Percentiles rank a stretch among this genome's conserved stretches.
Evolutionary conservation across 2,113 vertebrate species (phyloP).

Genomic region (Vicugna pacos): DNA sequence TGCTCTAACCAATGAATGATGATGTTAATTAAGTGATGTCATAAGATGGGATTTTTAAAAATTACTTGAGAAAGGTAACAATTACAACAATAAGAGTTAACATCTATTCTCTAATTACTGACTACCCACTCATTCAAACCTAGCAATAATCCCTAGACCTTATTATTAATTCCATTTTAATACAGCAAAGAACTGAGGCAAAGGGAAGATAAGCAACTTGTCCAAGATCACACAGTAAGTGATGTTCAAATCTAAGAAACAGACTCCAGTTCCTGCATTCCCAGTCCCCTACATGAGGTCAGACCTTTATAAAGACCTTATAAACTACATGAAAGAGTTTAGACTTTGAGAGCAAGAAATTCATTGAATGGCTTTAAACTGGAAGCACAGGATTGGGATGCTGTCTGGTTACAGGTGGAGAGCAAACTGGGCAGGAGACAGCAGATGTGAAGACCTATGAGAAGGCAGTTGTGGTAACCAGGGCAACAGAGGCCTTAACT

Average conservation of each 20-base stretch:
- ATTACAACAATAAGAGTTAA: background rate
- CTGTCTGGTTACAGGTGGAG: background rate
- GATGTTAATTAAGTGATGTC: background rate
- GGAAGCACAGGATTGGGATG: background rate
- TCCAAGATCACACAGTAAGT: background rate
- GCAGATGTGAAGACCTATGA: background rate
- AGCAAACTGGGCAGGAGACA: background rate
- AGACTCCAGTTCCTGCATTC: background rate
- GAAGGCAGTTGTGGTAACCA: background rate
- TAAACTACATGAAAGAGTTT: background rate
- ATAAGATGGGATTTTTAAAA: background rate
- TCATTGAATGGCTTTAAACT: background rate
- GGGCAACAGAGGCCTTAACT: background rate
- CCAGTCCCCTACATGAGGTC: background rate
- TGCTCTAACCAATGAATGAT: background rate
- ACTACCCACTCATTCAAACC: constrained; percentile 9
- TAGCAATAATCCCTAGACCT: background rate
- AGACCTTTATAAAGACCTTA: background rate
- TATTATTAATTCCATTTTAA: background rate
- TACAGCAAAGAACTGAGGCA: constrained; percentile 9
- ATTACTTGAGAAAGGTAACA: background rate
- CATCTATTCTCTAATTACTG: background rate
- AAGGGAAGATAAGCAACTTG: background rate
- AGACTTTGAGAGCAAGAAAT: background rate
- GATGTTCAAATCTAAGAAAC: background rate